Base-by-base conservation (phyloP, 2,888 invertebrate genomes). In the Amblyteles armatorius region DNA sequence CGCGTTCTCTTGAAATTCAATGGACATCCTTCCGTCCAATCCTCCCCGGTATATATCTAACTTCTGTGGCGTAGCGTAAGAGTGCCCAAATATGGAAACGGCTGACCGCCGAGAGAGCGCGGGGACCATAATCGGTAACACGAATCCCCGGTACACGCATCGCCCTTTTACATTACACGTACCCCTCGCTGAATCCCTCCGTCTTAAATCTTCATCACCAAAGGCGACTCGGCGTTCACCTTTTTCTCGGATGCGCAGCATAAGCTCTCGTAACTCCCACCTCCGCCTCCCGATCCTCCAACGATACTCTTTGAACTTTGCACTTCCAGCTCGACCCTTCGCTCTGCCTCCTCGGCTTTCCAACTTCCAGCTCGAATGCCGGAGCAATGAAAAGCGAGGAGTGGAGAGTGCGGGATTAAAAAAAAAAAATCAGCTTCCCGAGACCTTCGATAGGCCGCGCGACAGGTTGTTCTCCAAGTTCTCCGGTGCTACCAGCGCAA, bases 1-100 rank as follows among this genome's bases (percentile, higher is more conserved):
- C 73, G 60, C 71, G 40, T 78, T 85, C 83, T 83, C 86, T 88
- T 89, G 90, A 90, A 90, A 90, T 91, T 91, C 91, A 90, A 89
- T 88, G 82, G 79, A 73, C 84, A 87, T 89, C 88, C 88, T 89
- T 88, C 87, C 85, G 85, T 85, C 85, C 83, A 80, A 85, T 85
- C 72, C 85, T 73, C 77, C 33, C 68, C 48, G 83, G 60, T 83
- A 57, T 80, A 69, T 82, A 85, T 85, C 85, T 68, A 83, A 80
- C 73, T 77, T 76, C 69, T 60, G 67, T 78, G 68, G 57, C 73
- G 77, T 80, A 85, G 85, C 82, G 77, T 85, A 87, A 88, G 84
- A 87, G 87, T 76, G 87, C 79, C 88, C 89, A 87, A 89, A 89
- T 88, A 89, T 87, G 88, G 88, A 81, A 82, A 78, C 40, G 84